Conservation (phyloP, 2,888 invertebrate species). For the Leucophenga montana region DNA sequence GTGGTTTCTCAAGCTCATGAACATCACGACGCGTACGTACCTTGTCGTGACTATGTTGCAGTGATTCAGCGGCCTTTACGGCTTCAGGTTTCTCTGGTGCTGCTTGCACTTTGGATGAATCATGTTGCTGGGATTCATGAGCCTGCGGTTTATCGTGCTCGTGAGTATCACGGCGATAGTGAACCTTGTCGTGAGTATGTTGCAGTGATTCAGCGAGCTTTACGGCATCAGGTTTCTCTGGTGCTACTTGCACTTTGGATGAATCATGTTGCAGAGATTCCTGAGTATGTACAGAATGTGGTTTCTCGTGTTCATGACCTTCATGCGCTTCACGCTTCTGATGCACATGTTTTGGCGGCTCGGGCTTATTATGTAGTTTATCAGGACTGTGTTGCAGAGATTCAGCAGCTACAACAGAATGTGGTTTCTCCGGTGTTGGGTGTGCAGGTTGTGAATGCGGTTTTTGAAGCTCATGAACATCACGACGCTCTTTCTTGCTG, state of each 20-base stretch:
- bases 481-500: slow-evolving; percentile 21
- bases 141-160: slow-evolving; percentile 14
- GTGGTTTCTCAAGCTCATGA: background rate
- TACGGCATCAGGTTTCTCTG: slow-evolving; percentile 14
- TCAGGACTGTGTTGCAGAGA: background rate
- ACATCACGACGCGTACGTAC: slow-evolving; percentile 30
- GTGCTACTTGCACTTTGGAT: background rate
- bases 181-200: background rate
- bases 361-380: background rate
- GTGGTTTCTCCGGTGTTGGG: slow-evolving; percentile 1
- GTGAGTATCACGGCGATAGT: slow-evolving; percentile 42
- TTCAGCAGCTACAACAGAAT: background rate
- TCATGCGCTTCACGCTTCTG: slow-evolving; percentile 45
- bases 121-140: slow-evolving; percentile 9
- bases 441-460: background rate
- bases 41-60: slow-evolving; percentile 17
- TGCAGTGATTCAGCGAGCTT: background rate
- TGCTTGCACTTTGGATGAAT: background rate
- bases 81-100: background rate
- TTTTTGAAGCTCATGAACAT: background rate
- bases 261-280: slow-evolving; percentile 30
- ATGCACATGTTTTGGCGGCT: slow-evolving; percentile 33
- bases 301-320: slow-evolving; percentile 21
- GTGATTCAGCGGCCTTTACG: background rate
- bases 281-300: slow-evolving; percentile 13